Conservation (phyloP, 2,797 vertebrate species). For the Hemibagrus guttatus region DNA sequence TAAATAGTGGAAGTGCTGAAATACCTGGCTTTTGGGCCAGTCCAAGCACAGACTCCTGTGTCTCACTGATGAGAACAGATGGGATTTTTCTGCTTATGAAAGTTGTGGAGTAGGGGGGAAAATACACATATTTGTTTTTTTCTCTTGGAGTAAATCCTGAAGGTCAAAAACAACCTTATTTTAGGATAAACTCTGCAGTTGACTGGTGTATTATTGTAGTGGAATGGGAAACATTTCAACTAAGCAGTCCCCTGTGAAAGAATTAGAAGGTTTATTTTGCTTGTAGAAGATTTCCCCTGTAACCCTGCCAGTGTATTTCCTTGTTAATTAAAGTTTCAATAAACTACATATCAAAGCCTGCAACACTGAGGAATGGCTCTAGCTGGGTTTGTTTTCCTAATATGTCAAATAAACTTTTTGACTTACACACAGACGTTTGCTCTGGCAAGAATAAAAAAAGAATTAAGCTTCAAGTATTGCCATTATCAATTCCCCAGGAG, state of each 20-base stretch:
- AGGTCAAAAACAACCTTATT: slow-evolving; percentile 44
- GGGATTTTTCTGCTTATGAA: slow-evolving; percentile 48
- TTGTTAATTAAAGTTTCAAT: slow-evolving; percentile 77
- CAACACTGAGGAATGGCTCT: slow-evolving; percentile 59
- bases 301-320: slow-evolving; percentile 69
- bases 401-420: slow-evolving; percentile 57
- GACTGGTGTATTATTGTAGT: slow-evolving; percentile 23
- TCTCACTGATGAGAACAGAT: slow-evolving; percentile 58
- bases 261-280: slow-evolving; percentile 71
- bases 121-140: slow-evolving; percentile 34
- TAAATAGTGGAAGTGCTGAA: slow-evolving; percentile 64
- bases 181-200: slow-evolving; percentile 1
- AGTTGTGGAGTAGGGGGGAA: slow-evolving; percentile 31
- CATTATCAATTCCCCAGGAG: slow-evolving; percentile 69
- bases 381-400: slow-evolving; percentile 65
- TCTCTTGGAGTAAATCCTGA: slow-evolving; percentile 37
- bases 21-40: slow-evolving; percentile 47
- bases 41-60: slow-evolving; percentile 50
- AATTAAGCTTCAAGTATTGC: slow-evolving; percentile 62
- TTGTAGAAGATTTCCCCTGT: slow-evolving; percentile 67
- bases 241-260: slow-evolving; percentile 65
- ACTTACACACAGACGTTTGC: slow-evolving; percentile 52
- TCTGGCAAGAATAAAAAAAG: slow-evolving; percentile 65
- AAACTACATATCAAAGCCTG: slow-evolving; percentile 72
- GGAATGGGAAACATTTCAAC: slow-evolving; percentile 50